Evolutionary conservation across 35 echinoderm and acorn worm species (phyloP).

Genomic region (Eucidaris tribuloides): DNA sequence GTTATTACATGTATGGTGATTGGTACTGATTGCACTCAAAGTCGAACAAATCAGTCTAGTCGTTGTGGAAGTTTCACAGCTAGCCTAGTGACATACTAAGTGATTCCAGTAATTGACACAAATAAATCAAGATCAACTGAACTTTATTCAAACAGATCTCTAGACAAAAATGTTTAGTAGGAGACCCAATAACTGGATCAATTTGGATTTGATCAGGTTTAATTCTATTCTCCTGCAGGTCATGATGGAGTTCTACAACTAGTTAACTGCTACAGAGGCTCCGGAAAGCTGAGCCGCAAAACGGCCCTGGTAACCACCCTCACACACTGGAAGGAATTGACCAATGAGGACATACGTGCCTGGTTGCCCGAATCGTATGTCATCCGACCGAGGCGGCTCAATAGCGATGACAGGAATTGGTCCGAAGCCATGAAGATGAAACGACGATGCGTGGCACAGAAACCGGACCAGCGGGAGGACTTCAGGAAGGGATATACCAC

Average conservation of each 20-base stretch:
- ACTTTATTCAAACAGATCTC: not conserved
- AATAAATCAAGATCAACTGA: not conserved
- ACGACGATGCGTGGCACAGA: not conserved
- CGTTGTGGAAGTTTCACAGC: not conserved
- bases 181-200: not conserved
- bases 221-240: conserved; percentile 7
- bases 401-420: not conserved
- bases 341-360: not conserved
- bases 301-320: conserved; percentile 30
- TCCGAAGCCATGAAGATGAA: not conserved
- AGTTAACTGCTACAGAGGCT: conserved; percentile 71
- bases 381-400: conserved; percentile 19
- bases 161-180: not conserved
- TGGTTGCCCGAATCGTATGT: conserved; percentile 59
- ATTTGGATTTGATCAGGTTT: not conserved
- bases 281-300: conserved; percentile 43
- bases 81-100: not conserved
- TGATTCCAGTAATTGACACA: not conserved
- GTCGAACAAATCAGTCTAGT: too few relatives aligned
- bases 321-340: not conserved
- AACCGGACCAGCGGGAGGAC: conserved; percentile 52
- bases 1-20: too few relatives aligned
- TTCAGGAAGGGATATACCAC: not conserved
- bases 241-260: conserved; percentile 72
- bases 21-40: too few relatives aligned